A percentile compares a stretch with the other conserved stretches of the same genome.
Conservation (phyloP, 2,113 vertebrate species). For the Etia nguti region DNA sequence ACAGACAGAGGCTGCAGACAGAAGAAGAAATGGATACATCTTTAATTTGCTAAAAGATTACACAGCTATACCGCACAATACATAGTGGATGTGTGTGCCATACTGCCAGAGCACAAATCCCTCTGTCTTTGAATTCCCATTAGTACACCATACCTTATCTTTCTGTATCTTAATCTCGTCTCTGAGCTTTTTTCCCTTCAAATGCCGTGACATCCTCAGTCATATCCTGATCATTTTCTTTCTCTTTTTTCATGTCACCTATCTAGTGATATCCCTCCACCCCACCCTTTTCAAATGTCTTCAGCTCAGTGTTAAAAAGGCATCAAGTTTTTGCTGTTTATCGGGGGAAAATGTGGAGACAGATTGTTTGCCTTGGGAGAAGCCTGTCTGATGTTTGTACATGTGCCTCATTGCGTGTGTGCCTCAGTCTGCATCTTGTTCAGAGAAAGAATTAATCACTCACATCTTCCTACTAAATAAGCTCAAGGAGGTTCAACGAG, state of each 20-base stretch:
- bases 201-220: background rate
- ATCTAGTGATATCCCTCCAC: background rate
- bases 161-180: slow-evolving; percentile 17
- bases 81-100: background rate
- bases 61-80: slow-evolving; percentile 22
- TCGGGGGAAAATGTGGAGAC: background rate
- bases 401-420: background rate
- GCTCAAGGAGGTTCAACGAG: background rate
- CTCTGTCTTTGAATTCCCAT: slow-evolving; percentile 31
- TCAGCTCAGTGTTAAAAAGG: background rate
- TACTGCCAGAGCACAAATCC: background rate
- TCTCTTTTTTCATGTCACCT: background rate
- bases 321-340: background rate
- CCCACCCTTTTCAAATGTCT: background rate
- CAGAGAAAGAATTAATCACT: slow-evolving; percentile 33
- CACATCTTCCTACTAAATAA: slow-evolving; percentile 22
- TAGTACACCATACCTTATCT: background rate
- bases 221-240: background rate
- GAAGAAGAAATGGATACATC: slow-evolving; percentile 36
- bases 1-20: background rate
- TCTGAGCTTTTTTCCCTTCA: background rate
- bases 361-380: slow-evolving; percentile 30
- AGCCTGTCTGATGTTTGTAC: background rate
- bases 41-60: slow-evolving; percentile 25
- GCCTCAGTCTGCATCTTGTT: background rate